Conservation (phyloP, 2,113 vertebrate genomes). For the Emberiza fucata region DNA sequence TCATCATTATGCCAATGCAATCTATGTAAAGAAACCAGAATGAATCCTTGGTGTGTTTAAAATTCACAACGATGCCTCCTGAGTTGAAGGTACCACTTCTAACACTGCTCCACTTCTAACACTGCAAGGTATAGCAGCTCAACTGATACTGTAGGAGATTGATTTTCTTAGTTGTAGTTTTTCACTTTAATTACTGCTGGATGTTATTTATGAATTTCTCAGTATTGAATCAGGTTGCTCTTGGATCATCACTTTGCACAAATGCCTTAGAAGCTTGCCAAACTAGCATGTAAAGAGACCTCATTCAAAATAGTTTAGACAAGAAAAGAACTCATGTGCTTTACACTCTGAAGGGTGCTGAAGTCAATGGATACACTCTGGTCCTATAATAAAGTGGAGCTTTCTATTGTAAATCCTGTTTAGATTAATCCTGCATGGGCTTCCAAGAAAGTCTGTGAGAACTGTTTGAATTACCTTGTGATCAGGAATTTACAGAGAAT, state of each 20-base stretch:
- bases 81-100: background rate
- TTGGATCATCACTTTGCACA: slow-evolving; percentile 49
- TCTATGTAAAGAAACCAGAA: background rate
- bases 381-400: background rate
- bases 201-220: slow-evolving; percentile 9
- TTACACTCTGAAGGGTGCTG: background rate
- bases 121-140: background rate
- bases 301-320: slow-evolving; percentile 61
- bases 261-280: slow-evolving; percentile 67
- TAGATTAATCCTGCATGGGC: background rate
- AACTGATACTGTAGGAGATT: background rate
- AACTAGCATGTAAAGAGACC: slow-evolving; percentile 42
- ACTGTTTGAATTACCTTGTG: background rate
- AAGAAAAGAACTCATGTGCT: background rate
- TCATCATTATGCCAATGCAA: background rate
- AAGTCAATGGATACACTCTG: background rate
- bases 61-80: background rate
- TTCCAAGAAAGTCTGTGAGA: background rate
- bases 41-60: background rate
- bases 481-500: background rate
- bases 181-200: slow-evolving; percentile 1
- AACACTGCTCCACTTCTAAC: background rate
- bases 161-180: slow-evolving; percentile 3
- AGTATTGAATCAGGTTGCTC: slow-evolving; percentile 27
- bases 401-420: background rate